These are phyloP conservation scores for Pseudanteris insignis DNA, from an alignment of 2,888 invertebrate genomes.

Conservation along the genomic window DNA sequence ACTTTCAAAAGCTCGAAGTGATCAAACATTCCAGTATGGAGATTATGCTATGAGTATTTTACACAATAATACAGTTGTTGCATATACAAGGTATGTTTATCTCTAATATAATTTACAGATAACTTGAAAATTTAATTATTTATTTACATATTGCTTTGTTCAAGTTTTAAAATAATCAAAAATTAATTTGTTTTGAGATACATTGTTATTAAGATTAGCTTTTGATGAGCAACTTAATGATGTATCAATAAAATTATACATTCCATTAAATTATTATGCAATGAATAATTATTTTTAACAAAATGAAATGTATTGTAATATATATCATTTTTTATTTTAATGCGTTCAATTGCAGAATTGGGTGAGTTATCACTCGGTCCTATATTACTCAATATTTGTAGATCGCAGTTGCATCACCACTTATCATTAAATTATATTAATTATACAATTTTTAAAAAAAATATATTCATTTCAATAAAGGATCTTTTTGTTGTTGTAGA, in stretches of 20 bases:
- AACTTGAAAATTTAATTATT: background rate
- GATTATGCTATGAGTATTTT: conserved; percentile 50
- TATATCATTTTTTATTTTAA: conserved; percentile 56
- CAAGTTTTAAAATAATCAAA: background rate
- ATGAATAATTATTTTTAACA: background rate
- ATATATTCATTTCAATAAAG: background rate
- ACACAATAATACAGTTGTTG: conserved; percentile 71
- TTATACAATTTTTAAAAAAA: conserved; percentile 1
- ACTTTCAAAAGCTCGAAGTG: conserved; percentile 66
- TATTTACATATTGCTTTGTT: background rate
- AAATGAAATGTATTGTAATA: no score
- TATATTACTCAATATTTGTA: conserved; percentile 1
- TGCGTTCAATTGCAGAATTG: conserved; percentile 54
- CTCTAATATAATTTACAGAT: no score
- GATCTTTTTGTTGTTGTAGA: conserved; percentile 64
- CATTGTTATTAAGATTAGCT: background rate
- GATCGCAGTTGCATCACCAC: no score
- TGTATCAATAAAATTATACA: background rate
- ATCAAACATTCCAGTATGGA: conserved; percentile 76
- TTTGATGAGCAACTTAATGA: background rate
- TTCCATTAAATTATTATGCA: background rate
- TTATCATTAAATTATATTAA: no score
- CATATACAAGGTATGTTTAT: conserved; percentile 72
- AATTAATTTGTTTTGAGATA: no score
- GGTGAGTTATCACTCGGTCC: conserved; percentile 55